Conservation (phyloP, 2,888 invertebrate genomes). For the Heterodera filipjevi region DNA sequence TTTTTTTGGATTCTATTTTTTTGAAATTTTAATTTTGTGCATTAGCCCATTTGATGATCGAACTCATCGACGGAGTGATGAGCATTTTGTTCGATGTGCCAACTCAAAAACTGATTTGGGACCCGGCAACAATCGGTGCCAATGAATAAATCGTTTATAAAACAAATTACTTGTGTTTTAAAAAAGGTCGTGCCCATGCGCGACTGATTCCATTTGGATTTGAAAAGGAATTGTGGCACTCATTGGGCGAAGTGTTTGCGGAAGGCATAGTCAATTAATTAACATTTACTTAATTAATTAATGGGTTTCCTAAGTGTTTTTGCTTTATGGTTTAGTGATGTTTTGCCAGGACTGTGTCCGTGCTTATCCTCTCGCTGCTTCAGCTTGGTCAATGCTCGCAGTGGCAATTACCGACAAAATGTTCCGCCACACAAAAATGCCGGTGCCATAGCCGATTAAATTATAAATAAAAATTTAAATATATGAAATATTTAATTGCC, state of each 20-base stretch:
- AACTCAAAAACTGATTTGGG: slow-evolving; percentile 45
- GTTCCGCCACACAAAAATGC: slow-evolving; percentile 37
- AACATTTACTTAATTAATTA: no score
- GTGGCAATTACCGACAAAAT: slow-evolving; percentile 54
- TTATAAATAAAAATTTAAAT: no score
- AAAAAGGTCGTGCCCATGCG: slow-evolving; percentile 46
- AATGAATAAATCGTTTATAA: no score
- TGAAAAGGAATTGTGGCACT: slow-evolving; percentile 51
- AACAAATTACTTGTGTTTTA: not conserved
- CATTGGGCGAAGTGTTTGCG: slow-evolving; percentile 56
- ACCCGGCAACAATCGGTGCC: slow-evolving; percentile 53
- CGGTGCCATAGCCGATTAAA: slow-evolving; percentile 27
- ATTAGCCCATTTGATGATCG: slow-evolving; percentile 52
- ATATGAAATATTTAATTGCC: no score
- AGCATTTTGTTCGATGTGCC: slow-evolving; percentile 45
- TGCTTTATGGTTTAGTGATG: slow-evolving; percentile 44
- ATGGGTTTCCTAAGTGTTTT: no score
- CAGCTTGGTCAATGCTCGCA: slow-evolving; percentile 54
- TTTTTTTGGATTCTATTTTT: no score
- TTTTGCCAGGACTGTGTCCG: slow-evolving; percentile 59
- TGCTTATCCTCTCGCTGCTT: slow-evolving; percentile 58
- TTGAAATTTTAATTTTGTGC: no score
- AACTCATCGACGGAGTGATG: slow-evolving; percentile 45
- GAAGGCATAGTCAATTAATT: slow-evolving; percentile 35
- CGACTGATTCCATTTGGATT: slow-evolving; percentile 54